Evolutionary conservation across 1,140 invertebrate genomes (phyloP).

Genomic region (Drosophila saltans): DNA sequence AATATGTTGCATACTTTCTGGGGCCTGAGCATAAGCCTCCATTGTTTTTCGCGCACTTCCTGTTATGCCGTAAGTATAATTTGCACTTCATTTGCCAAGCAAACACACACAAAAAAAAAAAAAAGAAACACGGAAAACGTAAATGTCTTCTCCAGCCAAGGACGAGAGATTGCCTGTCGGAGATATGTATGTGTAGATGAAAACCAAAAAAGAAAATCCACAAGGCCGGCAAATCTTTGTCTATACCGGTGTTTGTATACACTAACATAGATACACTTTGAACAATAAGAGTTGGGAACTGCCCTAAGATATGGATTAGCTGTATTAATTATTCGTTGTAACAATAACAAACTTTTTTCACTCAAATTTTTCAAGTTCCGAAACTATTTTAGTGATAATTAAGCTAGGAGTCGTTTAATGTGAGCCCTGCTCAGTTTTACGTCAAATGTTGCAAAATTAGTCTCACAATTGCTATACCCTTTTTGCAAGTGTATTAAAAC

Average conservation of each 20-base stretch:
- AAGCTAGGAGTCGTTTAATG: too few relatives aligned
- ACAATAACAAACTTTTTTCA: too few relatives aligned
- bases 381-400: too few relatives aligned
- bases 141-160: conserved; percentile 51
- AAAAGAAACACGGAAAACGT: conserved; percentile 31
- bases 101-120: conserved; percentile 25
- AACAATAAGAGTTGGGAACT: too few relatives aligned
- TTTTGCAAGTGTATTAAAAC: background rate
- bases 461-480: background rate
- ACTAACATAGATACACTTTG: background rate
- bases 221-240: background rate
- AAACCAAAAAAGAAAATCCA: background rate
- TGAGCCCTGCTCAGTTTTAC: too few relatives aligned
- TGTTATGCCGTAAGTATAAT: conserved; percentile 57
- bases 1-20: conserved; percentile 56
- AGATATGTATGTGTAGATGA: conserved; percentile 33
- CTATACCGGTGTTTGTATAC: background rate
- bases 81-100: conserved; percentile 70
- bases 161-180: conserved; percentile 44
- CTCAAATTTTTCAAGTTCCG: too few relatives aligned
- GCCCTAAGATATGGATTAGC: too few relatives aligned
- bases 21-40: conserved; percentile 18
- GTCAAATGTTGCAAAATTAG: too few relatives aligned
- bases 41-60: conserved; percentile 50
- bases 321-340: too few relatives aligned